Evolutionary conservation across 2,888 invertebrate species (phyloP).

Genomic region (Chloroclystis v-ata): DNA sequence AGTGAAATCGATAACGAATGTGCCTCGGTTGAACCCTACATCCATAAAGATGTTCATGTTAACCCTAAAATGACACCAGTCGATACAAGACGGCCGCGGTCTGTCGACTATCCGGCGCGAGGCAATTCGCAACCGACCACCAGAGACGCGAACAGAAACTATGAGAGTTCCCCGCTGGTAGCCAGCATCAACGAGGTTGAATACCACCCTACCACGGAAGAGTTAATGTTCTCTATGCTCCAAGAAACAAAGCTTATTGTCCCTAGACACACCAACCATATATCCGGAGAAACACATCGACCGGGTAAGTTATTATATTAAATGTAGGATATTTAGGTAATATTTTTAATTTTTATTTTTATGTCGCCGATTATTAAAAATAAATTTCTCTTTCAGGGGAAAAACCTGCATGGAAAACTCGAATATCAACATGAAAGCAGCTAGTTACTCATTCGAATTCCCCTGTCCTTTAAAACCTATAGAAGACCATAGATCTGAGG

Average conservation of each 20-base stretch:
- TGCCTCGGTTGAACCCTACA: constrained; percentile 58
- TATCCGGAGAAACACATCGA: constrained; percentile 63
- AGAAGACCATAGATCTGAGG: constrained; percentile 55
- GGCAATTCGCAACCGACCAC: constrained; percentile 33
- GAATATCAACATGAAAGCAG: constrained; percentile 73
- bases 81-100: constrained; percentile 60
- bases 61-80: constrained; percentile 77
- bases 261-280: constrained; percentile 57
- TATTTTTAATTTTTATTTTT: too few relatives aligned
- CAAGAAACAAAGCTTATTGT: constrained; percentile 70
- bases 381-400: constrained; percentile 53
- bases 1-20: constrained; percentile 57
- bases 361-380: constrained; percentile 7
- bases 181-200: constrained; percentile 70
- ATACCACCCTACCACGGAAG: constrained; percentile 70
- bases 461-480: constrained; percentile 44
- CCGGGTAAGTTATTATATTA: constrained; percentile 61
- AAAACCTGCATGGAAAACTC: constrained; percentile 72
- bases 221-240: constrained; percentile 70
- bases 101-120: constrained; percentile 57
- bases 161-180: constrained; percentile 66
- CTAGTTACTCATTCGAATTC: constrained; percentile 30
- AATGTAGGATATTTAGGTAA: too few relatives aligned
- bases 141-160: constrained; percentile 55
- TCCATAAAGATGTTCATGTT: constrained; percentile 74